Conservation (phyloP, 30 jellyfish, hydroid and myxozoan genomes). For the Mastigias papua region DNA sequence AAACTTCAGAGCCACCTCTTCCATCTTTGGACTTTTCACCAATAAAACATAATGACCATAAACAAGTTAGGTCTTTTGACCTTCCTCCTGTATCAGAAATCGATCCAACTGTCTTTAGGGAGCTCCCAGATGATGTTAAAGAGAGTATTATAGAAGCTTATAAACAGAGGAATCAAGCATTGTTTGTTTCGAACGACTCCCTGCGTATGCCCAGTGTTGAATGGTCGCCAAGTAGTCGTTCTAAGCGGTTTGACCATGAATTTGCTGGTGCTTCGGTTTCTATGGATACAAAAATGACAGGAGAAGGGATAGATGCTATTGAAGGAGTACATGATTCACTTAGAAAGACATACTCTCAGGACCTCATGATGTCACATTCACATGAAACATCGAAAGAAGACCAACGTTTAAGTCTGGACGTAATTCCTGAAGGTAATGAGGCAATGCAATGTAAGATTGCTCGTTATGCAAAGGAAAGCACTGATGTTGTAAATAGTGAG, state of each 20-base stretch:
- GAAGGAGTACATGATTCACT: too few species aligned
- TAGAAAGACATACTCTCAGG: too few species aligned
- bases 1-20: conserved; percentile 53
- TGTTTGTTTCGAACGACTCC: conserved; percentile 4
- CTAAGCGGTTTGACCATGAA: neutral
- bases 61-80: neutral
- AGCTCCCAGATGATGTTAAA: conserved; percentile 78
- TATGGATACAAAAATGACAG: neutral
- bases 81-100: conserved; percentile 82
- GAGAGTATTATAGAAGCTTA: conserved; percentile 38
- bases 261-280: neutral
- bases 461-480: neutral
- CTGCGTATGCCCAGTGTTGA: neutral
- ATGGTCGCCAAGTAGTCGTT: conserved; percentile 3
- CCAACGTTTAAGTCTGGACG: too few species aligned
- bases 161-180: conserved; percentile 36
- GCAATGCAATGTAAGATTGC: too few species aligned
- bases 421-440: too few species aligned
- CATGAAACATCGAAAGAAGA: too few species aligned
- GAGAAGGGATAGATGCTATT: neutral
- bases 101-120: conserved; percentile 73
- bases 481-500: neutral
- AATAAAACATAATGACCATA: neutral
- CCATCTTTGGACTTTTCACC: conserved; percentile 71
- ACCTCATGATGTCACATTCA: too few species aligned